Evolutionary conservation across 2,888 invertebrate genomes (phyloP).

Genomic region (Drosophila birchii): DNA sequence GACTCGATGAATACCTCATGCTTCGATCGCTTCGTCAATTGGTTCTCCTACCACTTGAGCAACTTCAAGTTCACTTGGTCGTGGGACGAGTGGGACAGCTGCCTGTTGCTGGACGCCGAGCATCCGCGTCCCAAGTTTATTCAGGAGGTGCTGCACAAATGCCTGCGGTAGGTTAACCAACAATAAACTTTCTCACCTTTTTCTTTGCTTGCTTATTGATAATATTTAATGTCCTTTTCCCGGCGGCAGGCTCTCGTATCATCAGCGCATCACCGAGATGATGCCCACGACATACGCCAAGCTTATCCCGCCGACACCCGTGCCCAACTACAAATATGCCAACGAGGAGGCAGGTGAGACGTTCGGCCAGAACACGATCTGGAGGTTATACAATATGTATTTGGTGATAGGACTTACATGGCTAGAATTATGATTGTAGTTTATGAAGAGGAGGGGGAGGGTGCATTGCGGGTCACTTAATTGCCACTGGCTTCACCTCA

Average conservation of each 20-base stretch:
- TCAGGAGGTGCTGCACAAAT: constrained; percentile 94
- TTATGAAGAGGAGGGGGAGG: neutral
- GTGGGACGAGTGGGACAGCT: constrained; percentile 98
- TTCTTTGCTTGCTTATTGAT: neutral
- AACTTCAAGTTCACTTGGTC: constrained; percentile 99
- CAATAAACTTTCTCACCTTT: neutral
- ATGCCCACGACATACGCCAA: constrained; percentile 94
- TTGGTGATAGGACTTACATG: constrained; percentile 7
- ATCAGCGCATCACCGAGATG: constrained; percentile 96
- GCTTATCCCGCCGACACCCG: constrained; percentile 93
- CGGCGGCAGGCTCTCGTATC: constrained; percentile 93
- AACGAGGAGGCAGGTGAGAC: constrained; percentile 94
- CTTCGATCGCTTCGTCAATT: constrained; percentile 97
- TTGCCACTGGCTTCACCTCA: constrained; percentile 58
- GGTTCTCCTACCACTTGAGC: constrained; percentile 99
- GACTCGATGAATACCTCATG: constrained; percentile 98
- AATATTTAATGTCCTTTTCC: too few relatives aligned
- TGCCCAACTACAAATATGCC: constrained; percentile 95
- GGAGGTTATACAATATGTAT: constrained; percentile 13
- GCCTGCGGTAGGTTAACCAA: constrained; percentile 89
- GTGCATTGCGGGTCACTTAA: constrained; percentile 2
- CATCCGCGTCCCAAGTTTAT: constrained; percentile 98
- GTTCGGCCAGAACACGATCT: neutral
- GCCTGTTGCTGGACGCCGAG: constrained; percentile 92
- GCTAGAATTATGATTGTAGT: constrained; percentile 26